A percentile compares a stretch with the other conserved stretches of the same genome.
Evolutionary conservation across 2,888 invertebrate genomes (phyloP).

Genomic region (Caenorhabditis wallacei): DNA sequence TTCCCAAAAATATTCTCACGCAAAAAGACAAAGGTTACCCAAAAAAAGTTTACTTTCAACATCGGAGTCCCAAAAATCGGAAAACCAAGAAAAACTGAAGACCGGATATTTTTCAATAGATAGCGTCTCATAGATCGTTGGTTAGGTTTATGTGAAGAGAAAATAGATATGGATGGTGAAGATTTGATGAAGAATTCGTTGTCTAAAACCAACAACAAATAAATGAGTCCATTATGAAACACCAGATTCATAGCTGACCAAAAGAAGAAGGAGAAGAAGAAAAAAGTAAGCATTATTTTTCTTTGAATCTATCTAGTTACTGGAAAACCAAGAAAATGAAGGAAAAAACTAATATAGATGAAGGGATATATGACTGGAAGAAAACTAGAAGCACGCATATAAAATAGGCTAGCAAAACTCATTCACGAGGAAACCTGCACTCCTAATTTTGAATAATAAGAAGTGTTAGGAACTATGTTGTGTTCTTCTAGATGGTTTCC

Average conservation of each 20-base stretch:
- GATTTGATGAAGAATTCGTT: slow-evolving; percentile 40
- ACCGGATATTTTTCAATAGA: slow-evolving; percentile 37
- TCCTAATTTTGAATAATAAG: slow-evolving; percentile 32
- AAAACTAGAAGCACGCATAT: slow-evolving; percentile 29
- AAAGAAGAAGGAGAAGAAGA: background rate
- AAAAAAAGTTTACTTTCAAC: slow-evolving; percentile 3
- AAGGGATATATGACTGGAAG: slow-evolving; percentile 12
- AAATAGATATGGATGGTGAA: slow-evolving; percentile 22
- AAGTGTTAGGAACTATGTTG: too few relatives aligned
- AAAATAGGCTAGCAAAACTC: slow-evolving; percentile 25
- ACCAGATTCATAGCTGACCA: slow-evolving; percentile 24
- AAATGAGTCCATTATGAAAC: slow-evolving; percentile 31
- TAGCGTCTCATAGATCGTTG: slow-evolving; percentile 49
- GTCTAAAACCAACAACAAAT: slow-evolving; percentile 22
- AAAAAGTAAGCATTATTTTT: slow-evolving; percentile 3
- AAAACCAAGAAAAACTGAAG: slow-evolving; percentile 1
- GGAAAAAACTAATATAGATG: slow-evolving; percentile 22
- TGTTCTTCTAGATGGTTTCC: too few relatives aligned
- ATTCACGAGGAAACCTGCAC: slow-evolving; percentile 36
- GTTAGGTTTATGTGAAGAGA: background rate
- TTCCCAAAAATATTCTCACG: slow-evolving; percentile 16
- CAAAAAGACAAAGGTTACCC: slow-evolving; percentile 24
- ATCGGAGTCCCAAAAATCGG: slow-evolving; percentile 4
- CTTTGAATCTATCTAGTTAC: background rate
- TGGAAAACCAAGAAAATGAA: background rate